Evolutionary conservation across 2,797 vertebrate species (phyloP), one percentile per base, ranked within the genome.

Genomic region (Uromys caudimaculatus): DNA sequence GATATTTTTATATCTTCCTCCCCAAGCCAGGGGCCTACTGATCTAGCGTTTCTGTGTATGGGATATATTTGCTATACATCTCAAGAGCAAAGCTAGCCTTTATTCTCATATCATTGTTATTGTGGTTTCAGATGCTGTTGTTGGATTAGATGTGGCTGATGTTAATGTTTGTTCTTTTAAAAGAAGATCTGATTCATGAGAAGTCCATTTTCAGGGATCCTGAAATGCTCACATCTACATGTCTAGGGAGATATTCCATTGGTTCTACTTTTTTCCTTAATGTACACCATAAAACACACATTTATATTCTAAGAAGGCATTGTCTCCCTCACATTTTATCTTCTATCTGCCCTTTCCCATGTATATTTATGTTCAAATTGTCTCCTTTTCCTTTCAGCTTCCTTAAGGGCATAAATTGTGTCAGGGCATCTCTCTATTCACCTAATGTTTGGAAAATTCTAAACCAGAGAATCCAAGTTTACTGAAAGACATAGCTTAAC

Each of bases 351-450:
- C 62, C 44, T 93, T 93, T 96, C 64, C 60, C 35, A 87, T 77
- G 75, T 89, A 58, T 88, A 71, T 96, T 94, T 95, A 79, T 94
- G 79, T 64, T 89, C 76, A 71, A 90, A 85, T 76, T 77, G 47
- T 69, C 78, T 95, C 35, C 27, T 95, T 96, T 97, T 73, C 7
- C 21, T 95, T 89, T 83, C 11, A 89, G 32, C 50, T 50, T 93
- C 56, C 67, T 85, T 79, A 85, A 89, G 23, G 71, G 44, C 52
- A 41, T 87, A 95, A 82, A 76, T 78, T 90, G 0, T 75, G 76
- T 85, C 8, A 58, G 24, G 21, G 6, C 29, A 91, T 75, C 79
- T 94, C 88, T 96, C 44, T 90, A n/a, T 52, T 7, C 14, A 89
- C 17, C 32, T 81, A 69, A 32, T 92, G 44, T 77, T 93, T 86